These are phyloP conservation scores for Drosophila yakuba DNA, from an alignment of 1,140 invertebrate species.

Conservation along the genomic window DNA sequence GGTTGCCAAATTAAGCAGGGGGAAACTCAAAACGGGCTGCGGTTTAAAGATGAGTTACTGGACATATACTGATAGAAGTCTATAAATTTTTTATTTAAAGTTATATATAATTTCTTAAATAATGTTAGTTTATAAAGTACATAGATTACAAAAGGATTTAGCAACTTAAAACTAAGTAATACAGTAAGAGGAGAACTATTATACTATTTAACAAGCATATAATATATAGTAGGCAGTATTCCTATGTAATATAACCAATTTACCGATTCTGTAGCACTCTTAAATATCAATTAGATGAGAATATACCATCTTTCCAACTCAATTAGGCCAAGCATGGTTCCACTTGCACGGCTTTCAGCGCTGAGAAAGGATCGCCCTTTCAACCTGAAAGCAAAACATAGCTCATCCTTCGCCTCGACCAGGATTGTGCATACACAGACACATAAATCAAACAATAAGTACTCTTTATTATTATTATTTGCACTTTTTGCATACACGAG, in stretches of 20 bases:
- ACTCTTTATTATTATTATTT: constrained; percentile 85
- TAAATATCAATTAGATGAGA: background rate
- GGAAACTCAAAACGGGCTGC: too few relatives aligned
- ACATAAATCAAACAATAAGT: constrained; percentile 85
- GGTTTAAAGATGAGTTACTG: background rate
- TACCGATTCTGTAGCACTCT: too few relatives aligned
- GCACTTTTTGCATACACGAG: constrained; percentile 81
- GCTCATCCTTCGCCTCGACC: constrained; percentile 24
- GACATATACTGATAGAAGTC: background rate
- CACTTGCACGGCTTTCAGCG: background rate
- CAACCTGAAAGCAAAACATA: constrained; percentile 16
- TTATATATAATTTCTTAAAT: too few relatives aligned
- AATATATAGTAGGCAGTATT: too few relatives aligned
- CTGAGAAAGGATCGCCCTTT: constrained; percentile 3
- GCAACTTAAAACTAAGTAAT: too few relatives aligned
- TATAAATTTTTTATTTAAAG: too few relatives aligned
- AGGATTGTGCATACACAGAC: constrained; percentile 80
- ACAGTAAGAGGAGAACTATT: too few relatives aligned
- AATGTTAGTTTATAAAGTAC: too few relatives aligned
- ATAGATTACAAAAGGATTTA: too few relatives aligned
- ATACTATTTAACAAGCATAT: too few relatives aligned
- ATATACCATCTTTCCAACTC: background rate
- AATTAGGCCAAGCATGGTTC: constrained; percentile 6
- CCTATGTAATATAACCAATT: background rate
- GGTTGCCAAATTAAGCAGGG: constrained; percentile 9